Percentiles rank a stretch among this genome's conserved stretches.
These are phyloP conservation scores for Drosophila sordidapex DNA, from an alignment of 2,888 invertebrate species.

Conservation along the genomic window DNA sequence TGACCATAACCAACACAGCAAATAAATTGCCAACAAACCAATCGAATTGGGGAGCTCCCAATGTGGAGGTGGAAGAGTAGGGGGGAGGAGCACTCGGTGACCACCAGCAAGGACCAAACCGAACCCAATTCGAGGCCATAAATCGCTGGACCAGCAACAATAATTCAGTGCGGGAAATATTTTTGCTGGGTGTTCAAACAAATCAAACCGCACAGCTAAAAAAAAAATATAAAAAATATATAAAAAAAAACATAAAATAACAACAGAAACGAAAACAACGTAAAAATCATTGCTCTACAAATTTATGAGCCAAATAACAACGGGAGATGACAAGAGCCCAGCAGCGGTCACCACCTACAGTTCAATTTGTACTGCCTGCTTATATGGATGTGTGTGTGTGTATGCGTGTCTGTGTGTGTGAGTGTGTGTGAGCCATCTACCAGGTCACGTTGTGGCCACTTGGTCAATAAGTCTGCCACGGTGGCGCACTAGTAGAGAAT, in stretches of 20 bases:
- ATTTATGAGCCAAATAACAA: slow-evolving; percentile 83
- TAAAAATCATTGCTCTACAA: slow-evolving; percentile 72
- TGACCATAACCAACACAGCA: slow-evolving; percentile 70
- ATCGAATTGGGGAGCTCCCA: slow-evolving; percentile 56
- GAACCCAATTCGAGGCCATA: slow-evolving; percentile 70
- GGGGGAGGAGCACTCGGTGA: slow-evolving; percentile 21
- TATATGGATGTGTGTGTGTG: slow-evolving; percentile 33
- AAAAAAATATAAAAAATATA: slow-evolving; percentile 5
- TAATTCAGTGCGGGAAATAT: slow-evolving; percentile 79
- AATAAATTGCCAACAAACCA: slow-evolving; percentile 70
- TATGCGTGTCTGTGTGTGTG: slow-evolving; percentile 1
- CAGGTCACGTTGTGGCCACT: slow-evolving; percentile 64
- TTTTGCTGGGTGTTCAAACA: slow-evolving; percentile 77
- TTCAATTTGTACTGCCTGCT: slow-evolving; percentile 74
- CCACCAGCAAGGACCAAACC: slow-evolving; percentile 23
- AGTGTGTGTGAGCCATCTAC: slow-evolving; percentile 35
- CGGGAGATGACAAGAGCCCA: slow-evolving; percentile 83
- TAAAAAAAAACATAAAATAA: slow-evolving; percentile 31
- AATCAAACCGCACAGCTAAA: slow-evolving; percentile 58
- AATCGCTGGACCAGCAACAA: slow-evolving; percentile 75
- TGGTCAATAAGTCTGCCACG: slow-evolving; percentile 69
- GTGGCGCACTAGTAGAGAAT: slow-evolving; percentile 33
- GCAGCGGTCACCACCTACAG: slow-evolving; percentile 81
- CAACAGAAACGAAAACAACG: slow-evolving; percentile 53
- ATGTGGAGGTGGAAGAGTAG: slow-evolving; percentile 18